Conservation (phyloP, 2,888 invertebrate species). For the Arctia plantaginis region DNA sequence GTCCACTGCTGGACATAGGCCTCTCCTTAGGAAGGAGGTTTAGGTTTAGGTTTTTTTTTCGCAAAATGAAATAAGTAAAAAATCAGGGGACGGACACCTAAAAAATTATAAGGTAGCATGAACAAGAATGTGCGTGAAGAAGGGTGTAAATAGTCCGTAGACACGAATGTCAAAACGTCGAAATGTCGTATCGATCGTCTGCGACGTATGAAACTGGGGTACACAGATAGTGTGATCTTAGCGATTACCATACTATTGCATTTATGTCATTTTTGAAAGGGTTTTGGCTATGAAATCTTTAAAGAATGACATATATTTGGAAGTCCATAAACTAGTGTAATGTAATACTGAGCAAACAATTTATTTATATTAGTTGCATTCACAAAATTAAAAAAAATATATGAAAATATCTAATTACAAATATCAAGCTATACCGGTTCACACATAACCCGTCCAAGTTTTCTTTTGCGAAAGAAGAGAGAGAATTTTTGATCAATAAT, state of each 20-base stretch:
- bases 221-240: no score
- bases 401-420: constrained; percentile 80
- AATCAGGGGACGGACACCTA: not conserved
- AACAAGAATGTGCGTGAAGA: no score
- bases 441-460: constrained; percentile 87
- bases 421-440: constrained; percentile 80
- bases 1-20: no score
- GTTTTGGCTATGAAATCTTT: no score
- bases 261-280: no score
- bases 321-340: not conserved
- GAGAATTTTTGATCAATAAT: constrained; percentile 90
- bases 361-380: not conserved
- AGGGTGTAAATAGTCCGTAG: no score
- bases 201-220: no score
- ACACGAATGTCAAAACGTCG: no score
- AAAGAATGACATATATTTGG: not conserved
- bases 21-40: no score
- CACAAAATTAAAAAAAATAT: constrained; percentile 25
- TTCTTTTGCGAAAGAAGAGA: constrained; percentile 88
- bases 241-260: no score
- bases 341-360: not conserved
- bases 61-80: not conserved
- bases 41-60: no score
- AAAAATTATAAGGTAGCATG: not conserved
- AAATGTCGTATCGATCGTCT: no score